Evolutionary conservation across 2,888 invertebrate genomes (phyloP).

Genomic region (Craniophora ligustri): DNA sequence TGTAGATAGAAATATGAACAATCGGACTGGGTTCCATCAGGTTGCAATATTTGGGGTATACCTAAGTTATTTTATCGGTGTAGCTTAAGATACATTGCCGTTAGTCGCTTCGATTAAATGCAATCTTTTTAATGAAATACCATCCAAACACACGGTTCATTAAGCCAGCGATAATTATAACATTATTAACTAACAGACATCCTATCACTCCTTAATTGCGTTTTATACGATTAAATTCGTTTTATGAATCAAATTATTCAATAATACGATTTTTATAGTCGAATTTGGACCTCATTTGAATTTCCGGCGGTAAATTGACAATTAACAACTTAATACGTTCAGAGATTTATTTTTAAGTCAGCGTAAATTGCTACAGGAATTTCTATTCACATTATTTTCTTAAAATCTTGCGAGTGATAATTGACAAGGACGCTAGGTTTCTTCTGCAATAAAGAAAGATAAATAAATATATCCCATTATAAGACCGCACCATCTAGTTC

Average conservation of each 20-base stretch:
- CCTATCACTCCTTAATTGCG: slow-evolving; percentile 33
- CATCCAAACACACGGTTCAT: too few relatives aligned
- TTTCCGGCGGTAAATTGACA: slow-evolving; percentile 43
- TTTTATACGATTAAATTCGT: slow-evolving; percentile 30
- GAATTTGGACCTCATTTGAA: slow-evolving; percentile 26
- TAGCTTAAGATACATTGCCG: neutral
- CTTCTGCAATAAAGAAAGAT: too few relatives aligned
- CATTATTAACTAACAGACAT: too few relatives aligned
- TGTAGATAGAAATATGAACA: neutral
- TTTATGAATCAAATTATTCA: slow-evolving; percentile 44
- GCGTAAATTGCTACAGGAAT: slow-evolving; percentile 1
- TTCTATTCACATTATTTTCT: too few relatives aligned
- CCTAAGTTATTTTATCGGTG: neutral
- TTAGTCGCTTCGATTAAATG: neutral
- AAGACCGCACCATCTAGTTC: too few relatives aligned
- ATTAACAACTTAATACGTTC: slow-evolving; percentile 32
- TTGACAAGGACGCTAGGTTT: too few relatives aligned
- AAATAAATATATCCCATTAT: too few relatives aligned
- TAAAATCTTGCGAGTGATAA: neutral
- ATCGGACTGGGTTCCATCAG: neutral
- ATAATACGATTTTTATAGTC: slow-evolving; percentile 37
- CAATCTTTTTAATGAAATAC: neutral
- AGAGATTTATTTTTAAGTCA: slow-evolving; percentile 3
- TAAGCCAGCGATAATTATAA: too few relatives aligned
- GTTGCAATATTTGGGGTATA: neutral